Percentiles rank a stretch among this genome's conserved stretches.
phyloP scores from a whole-genome alignment of 2,113 vertebrate species.

The Taxidea taxus region DNA sequence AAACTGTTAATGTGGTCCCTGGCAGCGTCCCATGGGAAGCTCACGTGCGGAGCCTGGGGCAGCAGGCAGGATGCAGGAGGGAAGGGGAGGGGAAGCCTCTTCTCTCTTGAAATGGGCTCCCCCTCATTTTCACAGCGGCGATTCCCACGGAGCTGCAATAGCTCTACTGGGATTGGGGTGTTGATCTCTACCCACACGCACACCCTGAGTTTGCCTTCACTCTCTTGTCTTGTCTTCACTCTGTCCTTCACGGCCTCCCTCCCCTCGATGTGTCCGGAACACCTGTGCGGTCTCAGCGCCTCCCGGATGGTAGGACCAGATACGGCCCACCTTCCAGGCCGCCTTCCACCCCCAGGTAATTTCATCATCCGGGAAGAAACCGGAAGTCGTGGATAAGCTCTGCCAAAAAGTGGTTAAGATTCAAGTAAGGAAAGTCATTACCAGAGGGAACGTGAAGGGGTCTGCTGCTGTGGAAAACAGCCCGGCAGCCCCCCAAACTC shows the following conservation, averaged over 20 bases:
- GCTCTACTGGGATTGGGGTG: neutral
- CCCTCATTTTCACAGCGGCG: fast-evolving
- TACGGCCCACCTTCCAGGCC: neutral
- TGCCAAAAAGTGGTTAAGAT: neutral
- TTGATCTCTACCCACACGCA: neutral
- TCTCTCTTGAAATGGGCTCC: fast-evolving
- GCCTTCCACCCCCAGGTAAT: neutral
- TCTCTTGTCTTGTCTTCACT: too few relatives aligned
- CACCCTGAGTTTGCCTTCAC: neutral
- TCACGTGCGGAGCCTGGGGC: fast-evolving
- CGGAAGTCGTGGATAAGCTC: fast-evolving
- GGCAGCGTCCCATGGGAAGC: neutral
- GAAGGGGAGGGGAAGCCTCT: neutral
- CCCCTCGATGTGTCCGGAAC: fast-evolving
- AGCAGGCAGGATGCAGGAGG: neutral
- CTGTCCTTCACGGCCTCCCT: fast-evolving
- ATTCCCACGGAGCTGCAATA: fast-evolving
- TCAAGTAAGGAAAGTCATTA: too few relatives aligned
- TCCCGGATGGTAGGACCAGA: fast-evolving
- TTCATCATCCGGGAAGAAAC: neutral
- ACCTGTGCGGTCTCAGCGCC: neutral
- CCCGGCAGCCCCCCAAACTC: neutral
- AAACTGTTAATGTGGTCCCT: slow-evolving; percentile 30
- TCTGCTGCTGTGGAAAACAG: neutral
- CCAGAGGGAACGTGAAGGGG: neutral